A percentile compares a stretch with the other conserved stretches of the same genome.
Conservation (phyloP, 2,113 vertebrate genomes). For the Semicossyphus pulcher region DNA sequence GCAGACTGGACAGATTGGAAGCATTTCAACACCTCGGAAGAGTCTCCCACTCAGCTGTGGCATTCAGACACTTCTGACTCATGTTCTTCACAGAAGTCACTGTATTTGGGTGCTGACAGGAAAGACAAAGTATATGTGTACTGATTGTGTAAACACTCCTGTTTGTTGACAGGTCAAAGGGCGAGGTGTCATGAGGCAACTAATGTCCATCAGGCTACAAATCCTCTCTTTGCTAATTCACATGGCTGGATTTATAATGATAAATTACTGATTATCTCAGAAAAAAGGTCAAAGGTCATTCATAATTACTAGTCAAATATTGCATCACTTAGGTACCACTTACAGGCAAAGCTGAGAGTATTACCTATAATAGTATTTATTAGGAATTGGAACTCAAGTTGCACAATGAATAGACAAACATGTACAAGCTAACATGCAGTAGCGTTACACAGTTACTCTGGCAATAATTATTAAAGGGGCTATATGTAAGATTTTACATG, state of each 20-base stretch:
- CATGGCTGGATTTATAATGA: not conserved
- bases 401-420: too few species aligned
- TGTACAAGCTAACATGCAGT: too few species aligned
- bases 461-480: too few species aligned
- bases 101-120: slow-evolving; percentile 12
- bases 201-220: slow-evolving; percentile 54
- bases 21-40: slow-evolving; percentile 1
- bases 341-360: too few species aligned
- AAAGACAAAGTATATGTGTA: slow-evolving; percentile 62
- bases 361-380: too few species aligned
- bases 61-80: slow-evolving; percentile 27
- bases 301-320: too few species aligned
- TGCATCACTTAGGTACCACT: too few species aligned
- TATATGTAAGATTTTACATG: too few species aligned
- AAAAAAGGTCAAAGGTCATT: not conserved
- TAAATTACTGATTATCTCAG: not conserved
- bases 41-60: slow-evolving; percentile 16
- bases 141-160: slow-evolving; percentile 58
- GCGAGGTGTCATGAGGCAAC: slow-evolving; percentile 49
- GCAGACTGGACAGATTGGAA: slow-evolving; percentile 30
- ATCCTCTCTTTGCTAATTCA: not conserved
- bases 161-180: slow-evolving; percentile 71
- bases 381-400: too few species aligned
- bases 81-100: slow-evolving; percentile 16
- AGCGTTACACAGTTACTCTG: too few species aligned